Conservation (phyloP, 1,140 invertebrate genomes). For the Drepana arcuata region DNA sequence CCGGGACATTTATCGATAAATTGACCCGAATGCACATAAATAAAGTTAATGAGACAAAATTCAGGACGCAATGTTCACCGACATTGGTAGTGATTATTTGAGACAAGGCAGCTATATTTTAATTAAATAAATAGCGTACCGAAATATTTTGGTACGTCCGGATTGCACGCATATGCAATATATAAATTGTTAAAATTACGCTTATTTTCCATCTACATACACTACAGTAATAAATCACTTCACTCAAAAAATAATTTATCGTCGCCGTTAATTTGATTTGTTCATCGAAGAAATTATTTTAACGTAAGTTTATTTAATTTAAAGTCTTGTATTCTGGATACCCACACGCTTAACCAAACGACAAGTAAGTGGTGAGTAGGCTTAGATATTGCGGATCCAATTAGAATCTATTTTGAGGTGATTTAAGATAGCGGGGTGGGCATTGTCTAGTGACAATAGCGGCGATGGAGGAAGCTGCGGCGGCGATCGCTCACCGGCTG, state of each 20-base stretch:
- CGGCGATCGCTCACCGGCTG: slow-evolving; percentile 53
- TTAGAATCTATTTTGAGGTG: slow-evolving; percentile 60
- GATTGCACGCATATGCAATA: too few species aligned
- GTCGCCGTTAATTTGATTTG: too few species aligned
- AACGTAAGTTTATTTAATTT: too few species aligned
- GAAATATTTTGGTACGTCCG: too few species aligned
- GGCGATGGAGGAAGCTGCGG: slow-evolving; percentile 32
- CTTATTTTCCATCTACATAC: too few species aligned
- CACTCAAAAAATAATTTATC: too few species aligned
- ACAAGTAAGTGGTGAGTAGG: too few species aligned
- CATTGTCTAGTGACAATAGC: slow-evolving; percentile 56
- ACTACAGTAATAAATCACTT: too few species aligned
- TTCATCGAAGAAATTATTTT: too few species aligned
- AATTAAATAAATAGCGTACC: slow-evolving; percentile 18
- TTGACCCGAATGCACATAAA: slow-evolving; percentile 40
- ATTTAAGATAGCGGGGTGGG: slow-evolving; percentile 56
- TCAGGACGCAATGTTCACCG: slow-evolving; percentile 27
- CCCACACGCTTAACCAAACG: too few species aligned
- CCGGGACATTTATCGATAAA: slow-evolving; percentile 40
- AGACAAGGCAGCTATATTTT: slow-evolving; percentile 15
- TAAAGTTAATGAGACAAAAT: slow-evolving; percentile 49
- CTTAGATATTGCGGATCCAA: slow-evolving; percentile 55
- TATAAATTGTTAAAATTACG: too few species aligned
- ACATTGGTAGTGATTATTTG: slow-evolving; percentile 24
- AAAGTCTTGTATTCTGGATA: too few species aligned